Evolutionary conservation across 2,888 invertebrate species (phyloP).

Genomic region (Hyppa rectilinea): DNA sequence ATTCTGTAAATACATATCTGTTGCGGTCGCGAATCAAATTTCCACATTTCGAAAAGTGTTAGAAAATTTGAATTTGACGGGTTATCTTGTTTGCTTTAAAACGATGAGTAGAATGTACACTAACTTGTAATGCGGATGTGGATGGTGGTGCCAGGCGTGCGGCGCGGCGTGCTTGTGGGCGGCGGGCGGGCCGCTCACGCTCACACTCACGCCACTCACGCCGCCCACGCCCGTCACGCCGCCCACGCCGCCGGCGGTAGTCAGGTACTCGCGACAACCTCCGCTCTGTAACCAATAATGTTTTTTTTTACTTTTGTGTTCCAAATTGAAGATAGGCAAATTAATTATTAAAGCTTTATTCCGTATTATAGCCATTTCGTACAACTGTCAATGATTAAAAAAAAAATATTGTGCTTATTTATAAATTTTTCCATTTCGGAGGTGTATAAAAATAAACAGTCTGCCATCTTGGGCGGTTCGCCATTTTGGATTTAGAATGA

Average conservation of each 20-base stretch:
- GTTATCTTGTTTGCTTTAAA: neutral
- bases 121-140: constrained; percentile 88
- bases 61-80: neutral
- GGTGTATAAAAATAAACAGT: no score
- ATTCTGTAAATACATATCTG: neutral
- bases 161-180: constrained; percentile 82
- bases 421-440: no score
- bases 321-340: no score
- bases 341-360: no score
- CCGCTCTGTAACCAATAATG: constrained; percentile 78
- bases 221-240: constrained; percentile 65
- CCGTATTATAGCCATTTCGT: no score
- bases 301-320: neutral
- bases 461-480: no score
- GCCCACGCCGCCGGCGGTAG: constrained; percentile 63
- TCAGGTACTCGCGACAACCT: constrained; percentile 85
- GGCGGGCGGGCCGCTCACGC: constrained; percentile 84
- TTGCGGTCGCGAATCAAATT: neutral
- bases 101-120: constrained; percentile 46
- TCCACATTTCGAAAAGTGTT: neutral
- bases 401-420: no score
- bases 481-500: no score
- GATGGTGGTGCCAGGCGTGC: constrained; percentile 86
- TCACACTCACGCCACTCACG: constrained; percentile 78
- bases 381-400: no score